These are phyloP conservation scores for Platysteira castanea DNA, from an alignment of 2,113 vertebrate genomes.

Conservation along the genomic window DNA sequence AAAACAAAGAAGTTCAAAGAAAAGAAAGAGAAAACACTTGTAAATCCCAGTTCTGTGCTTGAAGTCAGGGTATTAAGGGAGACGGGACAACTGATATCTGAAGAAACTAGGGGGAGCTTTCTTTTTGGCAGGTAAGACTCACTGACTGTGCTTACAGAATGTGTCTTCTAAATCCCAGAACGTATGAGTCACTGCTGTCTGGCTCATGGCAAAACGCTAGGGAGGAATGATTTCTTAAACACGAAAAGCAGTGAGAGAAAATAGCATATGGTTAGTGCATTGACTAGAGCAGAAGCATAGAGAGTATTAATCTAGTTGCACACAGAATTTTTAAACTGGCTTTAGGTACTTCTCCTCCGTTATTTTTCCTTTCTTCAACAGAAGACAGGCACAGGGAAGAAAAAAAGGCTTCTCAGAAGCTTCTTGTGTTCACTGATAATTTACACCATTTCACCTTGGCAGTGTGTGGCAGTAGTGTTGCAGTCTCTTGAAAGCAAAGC, in stretches of 20 bases:
- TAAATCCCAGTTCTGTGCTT: neutral
- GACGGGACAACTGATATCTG: neutral
- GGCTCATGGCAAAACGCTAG: neutral
- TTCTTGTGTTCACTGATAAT: neutral
- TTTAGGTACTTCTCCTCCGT: neutral
- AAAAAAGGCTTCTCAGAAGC: neutral
- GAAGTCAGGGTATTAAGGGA: neutral
- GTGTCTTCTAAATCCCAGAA: conserved; percentile 19
- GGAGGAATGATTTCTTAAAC: neutral
- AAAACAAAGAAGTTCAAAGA: neutral
- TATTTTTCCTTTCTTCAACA: neutral
- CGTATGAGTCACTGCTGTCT: conserved; percentile 21
- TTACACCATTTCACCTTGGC: neutral
- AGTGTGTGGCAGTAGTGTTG: neutral
- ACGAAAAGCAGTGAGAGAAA: neutral
- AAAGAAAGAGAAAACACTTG: neutral
- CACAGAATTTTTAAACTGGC: neutral
- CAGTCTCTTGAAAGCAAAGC: neutral
- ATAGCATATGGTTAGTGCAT: neutral
- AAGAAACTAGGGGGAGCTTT: neutral
- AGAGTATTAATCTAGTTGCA: neutral
- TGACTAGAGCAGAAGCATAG: neutral
- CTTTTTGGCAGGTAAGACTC: neutral
- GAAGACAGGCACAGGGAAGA: fast-evolving
- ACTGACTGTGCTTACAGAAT: neutral